phyloP scores from a whole-genome alignment of 1,140 invertebrate genomes.

The Thaumatotibia leucotreta region DNA sequence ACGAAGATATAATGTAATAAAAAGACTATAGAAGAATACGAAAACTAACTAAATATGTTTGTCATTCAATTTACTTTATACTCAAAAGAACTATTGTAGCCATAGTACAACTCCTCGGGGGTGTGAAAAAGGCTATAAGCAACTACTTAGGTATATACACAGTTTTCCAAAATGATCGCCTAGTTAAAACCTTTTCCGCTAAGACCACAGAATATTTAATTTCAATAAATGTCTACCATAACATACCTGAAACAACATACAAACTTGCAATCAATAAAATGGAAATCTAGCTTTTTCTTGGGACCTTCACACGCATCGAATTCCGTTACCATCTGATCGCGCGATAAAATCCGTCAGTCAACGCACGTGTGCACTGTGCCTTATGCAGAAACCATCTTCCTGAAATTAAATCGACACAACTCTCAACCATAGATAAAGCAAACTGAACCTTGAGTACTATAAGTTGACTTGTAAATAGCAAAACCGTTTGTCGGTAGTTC shows the following conservation, averaged over 20 bases:
- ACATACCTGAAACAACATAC: not conserved
- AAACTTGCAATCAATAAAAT: not conserved
- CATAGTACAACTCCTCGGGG: no score
- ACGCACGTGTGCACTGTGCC: conserved; percentile 24
- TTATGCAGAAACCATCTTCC: conserved; percentile 15
- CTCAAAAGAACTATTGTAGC: no score
- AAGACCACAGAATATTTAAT: no score
- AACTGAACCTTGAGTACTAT: not conserved
- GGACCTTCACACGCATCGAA: conserved; percentile 19
- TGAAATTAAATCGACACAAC: not conserved
- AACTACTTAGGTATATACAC: no score
- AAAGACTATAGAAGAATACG: no score
- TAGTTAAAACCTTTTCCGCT: no score
- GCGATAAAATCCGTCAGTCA: conserved; percentile 25
- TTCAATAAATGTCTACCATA: no score
- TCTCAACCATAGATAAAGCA: not conserved
- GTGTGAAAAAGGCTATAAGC: no score
- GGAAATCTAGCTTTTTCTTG: not conserved
- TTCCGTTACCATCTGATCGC: conserved; percentile 29
- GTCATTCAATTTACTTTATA: no score
- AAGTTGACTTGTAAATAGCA: not conserved
- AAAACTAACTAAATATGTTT: no score
- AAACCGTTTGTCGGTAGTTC: not conserved
- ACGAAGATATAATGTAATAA: no score
- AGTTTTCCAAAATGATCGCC: no score